Evolutionary conservation across 2,797 vertebrate genomes (phyloP).

Genomic region (Acanthurus tractus): DNA sequence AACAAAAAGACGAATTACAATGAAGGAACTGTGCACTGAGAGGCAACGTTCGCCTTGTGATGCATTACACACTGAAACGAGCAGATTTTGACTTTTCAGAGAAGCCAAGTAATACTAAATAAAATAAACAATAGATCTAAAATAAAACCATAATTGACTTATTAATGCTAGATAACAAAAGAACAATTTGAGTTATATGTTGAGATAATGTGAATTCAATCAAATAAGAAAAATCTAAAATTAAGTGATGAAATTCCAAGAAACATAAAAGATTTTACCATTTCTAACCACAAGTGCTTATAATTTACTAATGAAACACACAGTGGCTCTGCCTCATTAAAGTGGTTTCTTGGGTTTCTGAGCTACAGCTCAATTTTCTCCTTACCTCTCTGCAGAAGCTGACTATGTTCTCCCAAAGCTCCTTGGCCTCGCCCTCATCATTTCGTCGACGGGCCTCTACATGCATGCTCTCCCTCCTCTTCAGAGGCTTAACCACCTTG

Average conservation of each 20-base stretch:
- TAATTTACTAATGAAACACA: neutral
- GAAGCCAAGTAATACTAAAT: neutral
- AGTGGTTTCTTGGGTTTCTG: conserved; percentile 3
- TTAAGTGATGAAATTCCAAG: neutral
- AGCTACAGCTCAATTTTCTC: neutral
- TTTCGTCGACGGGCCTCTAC: conserved; percentile 94
- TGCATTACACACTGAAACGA: conserved; percentile 16
- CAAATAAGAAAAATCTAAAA: neutral
- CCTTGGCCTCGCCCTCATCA: conserved; percentile 96
- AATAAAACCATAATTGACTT: neutral
- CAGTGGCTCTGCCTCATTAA: neutral
- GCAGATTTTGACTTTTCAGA: neutral
- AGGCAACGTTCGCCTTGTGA: conserved; percentile 42
- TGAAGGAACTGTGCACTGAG: conserved; percentile 37
- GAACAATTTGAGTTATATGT: neutral
- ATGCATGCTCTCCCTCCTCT: conserved; percentile 95
- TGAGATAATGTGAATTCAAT: conserved; percentile 3
- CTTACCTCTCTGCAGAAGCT: conserved; percentile 97
- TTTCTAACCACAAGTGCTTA: neutral
- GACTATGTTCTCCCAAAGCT: conserved; percentile 97
- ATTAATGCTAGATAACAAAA: neutral
- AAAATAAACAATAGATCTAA: neutral
- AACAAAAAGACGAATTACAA: conserved; percentile 51
- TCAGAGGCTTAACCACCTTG: conserved; percentile 88
- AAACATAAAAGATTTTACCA: neutral